Conservation (phyloP, 2,113 vertebrate genomes). For the Chaenogobius annularis region DNA sequence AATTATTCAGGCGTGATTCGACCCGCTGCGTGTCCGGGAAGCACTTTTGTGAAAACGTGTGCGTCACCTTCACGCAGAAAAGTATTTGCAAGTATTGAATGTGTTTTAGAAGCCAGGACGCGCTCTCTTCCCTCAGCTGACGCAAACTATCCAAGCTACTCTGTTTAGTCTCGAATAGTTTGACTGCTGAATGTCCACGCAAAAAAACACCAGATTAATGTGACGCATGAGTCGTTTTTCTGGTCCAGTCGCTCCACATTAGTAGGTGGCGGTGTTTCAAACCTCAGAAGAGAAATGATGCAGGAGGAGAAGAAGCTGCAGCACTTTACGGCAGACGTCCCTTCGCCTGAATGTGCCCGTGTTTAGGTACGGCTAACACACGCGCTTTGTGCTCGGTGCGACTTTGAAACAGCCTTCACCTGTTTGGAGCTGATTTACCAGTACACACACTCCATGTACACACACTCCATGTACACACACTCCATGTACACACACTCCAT, state of each 20-base stretch:
- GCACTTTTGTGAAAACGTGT: neutral
- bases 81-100: neutral
- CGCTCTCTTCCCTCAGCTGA: neutral
- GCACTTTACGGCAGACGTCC: conserved; percentile 50
- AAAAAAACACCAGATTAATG: neutral
- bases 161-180: neutral
- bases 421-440: too few relatives aligned
- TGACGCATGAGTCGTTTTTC: neutral
- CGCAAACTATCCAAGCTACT: neutral
- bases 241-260: neutral
- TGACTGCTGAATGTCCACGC: neutral
- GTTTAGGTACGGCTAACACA: neutral
- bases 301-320: neutral
- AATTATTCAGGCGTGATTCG: neutral
- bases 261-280: neutral
- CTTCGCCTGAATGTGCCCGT: conserved; percentile 50
- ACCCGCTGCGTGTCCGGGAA: neutral
- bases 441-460: too few relatives aligned
- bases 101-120: neutral
- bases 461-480: too few relatives aligned
- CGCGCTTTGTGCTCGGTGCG: too few relatives aligned
- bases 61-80: neutral
- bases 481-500: too few relatives aligned
- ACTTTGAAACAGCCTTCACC: neutral
- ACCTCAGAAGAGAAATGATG: too few relatives aligned